These are phyloP conservation scores for Andrena bucephala DNA, from an alignment of 2,888 invertebrate species.

Conservation along the genomic window DNA sequence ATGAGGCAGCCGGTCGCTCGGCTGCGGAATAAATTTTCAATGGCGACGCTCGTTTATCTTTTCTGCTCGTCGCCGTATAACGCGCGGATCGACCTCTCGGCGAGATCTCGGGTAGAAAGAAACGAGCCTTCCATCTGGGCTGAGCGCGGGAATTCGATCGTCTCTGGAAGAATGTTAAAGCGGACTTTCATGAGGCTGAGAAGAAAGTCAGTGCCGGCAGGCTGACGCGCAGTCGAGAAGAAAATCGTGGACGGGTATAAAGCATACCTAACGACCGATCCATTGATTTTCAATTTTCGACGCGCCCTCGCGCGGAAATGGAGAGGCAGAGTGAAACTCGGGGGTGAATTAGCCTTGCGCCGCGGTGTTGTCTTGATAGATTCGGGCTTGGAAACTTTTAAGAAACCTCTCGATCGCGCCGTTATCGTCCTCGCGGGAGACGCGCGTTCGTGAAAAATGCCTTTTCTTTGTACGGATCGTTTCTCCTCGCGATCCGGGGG, in stretches of 20 bases:
- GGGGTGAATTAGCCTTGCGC: slow-evolving; percentile 51
- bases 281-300: slow-evolving; percentile 74
- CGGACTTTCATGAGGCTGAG: slow-evolving; percentile 68
- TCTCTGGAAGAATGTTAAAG: slow-evolving; percentile 61
- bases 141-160: slow-evolving; percentile 10
- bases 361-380: slow-evolving; percentile 35
- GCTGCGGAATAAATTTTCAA: slow-evolving; percentile 75
- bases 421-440: slow-evolving; percentile 26
- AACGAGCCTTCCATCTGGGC: slow-evolving; percentile 43
- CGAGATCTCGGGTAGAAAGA: slow-evolving; percentile 18
- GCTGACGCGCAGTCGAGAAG: slow-evolving; percentile 53
- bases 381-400: slow-evolving; percentile 38
- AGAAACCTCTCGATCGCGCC: slow-evolving; percentile 2
- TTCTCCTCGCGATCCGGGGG: background rate
- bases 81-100: slow-evolving; percentile 27
- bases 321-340: slow-evolving; percentile 11
- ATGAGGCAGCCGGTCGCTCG: background rate
- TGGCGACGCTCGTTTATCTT: slow-evolving; percentile 75
- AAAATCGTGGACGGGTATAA: slow-evolving; percentile 60
- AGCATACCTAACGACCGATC: slow-evolving; percentile 69
- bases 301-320: slow-evolving; percentile 20
- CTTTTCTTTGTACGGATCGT: background rate
- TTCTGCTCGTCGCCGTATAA: slow-evolving; percentile 26
- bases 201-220: slow-evolving; percentile 53
- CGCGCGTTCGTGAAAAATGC: slow-evolving; percentile 14